Evolutionary conservation across 2,888 invertebrate genomes (phyloP).

Genomic region (Prenolepis imparis): DNA sequence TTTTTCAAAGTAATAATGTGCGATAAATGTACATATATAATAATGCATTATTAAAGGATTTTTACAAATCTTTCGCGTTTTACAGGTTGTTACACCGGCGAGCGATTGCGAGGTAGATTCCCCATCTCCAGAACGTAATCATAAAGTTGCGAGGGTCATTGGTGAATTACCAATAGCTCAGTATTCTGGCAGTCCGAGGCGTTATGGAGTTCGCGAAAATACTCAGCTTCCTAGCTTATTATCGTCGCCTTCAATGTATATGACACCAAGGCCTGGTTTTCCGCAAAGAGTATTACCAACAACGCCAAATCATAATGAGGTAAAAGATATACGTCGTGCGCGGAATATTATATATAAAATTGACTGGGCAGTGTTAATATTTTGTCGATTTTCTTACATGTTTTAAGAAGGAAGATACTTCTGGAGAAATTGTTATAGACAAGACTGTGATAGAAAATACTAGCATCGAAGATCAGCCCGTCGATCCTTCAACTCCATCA

Average conservation of each 20-base stretch:
- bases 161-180: constrained; percentile 96
- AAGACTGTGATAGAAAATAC: constrained; percentile 79
- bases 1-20: constrained; percentile 86
- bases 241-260: constrained; percentile 90
- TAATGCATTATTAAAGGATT: not conserved
- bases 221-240: constrained; percentile 88
- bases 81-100: constrained; percentile 82
- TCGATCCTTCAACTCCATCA: constrained; percentile 68
- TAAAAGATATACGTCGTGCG: constrained; percentile 45
- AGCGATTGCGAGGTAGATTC: constrained; percentile 84
- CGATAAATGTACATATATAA: not conserved
- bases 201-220: constrained; percentile 90
- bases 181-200: constrained; percentile 95
- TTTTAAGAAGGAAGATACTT: constrained; percentile 81
- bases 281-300: constrained; percentile 90
- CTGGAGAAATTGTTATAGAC: constrained; percentile 79
- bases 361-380: constrained; percentile 4
- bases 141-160: constrained; percentile 90
- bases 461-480: constrained; percentile 74
- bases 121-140: constrained; percentile 84
- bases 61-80: not conserved
- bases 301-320: constrained; percentile 85
- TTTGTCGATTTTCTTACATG: constrained; percentile 14
- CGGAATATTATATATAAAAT: not conserved
- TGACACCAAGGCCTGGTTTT: constrained; percentile 94